Conservation (phyloP, 2,888 invertebrate species). For the Pammene fasciana region DNA sequence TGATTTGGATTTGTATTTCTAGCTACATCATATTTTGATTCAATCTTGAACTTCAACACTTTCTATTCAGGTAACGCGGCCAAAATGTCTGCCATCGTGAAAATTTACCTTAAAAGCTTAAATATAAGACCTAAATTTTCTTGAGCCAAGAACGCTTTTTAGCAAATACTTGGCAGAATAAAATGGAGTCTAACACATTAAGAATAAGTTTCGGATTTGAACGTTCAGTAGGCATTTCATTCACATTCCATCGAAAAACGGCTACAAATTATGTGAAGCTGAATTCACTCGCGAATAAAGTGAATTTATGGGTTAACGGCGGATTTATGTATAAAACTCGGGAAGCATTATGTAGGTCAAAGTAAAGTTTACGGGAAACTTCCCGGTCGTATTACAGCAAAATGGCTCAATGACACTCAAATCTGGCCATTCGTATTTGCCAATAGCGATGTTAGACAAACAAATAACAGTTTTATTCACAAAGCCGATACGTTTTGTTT, state of each 20-base stretch:
- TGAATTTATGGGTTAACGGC: constrained; percentile 31
- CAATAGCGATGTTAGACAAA: constrained; percentile 1
- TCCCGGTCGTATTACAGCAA: constrained; percentile 12
- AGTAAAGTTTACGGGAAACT: constrained; percentile 8
- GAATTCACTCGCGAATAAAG: constrained; percentile 29
- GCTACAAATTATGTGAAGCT: constrained; percentile 30
- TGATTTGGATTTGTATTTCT: no score
- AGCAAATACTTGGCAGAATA: not conserved
- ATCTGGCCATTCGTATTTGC: not conserved
- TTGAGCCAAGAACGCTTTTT: not conserved
- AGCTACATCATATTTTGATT: not conserved
- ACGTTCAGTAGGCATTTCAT: constrained; percentile 8
- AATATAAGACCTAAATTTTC: not conserved
- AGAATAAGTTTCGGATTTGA: not conserved
- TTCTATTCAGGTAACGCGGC: not conserved
- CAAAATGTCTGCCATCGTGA: not conserved
- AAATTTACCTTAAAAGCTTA: not conserved
- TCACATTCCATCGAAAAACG: constrained; percentile 27
- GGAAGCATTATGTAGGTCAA: constrained; percentile 26
- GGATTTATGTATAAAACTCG: constrained; percentile 29
- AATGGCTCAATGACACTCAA: constrained; percentile 18
- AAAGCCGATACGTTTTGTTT: not conserved
- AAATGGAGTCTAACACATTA: not conserved
- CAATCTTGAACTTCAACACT: constrained; percentile 2
- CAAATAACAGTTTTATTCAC: constrained; percentile 2